phyloP scores from a whole-genome alignment of 2,888 invertebrate species.

The Drosophila demipolita region DNA sequence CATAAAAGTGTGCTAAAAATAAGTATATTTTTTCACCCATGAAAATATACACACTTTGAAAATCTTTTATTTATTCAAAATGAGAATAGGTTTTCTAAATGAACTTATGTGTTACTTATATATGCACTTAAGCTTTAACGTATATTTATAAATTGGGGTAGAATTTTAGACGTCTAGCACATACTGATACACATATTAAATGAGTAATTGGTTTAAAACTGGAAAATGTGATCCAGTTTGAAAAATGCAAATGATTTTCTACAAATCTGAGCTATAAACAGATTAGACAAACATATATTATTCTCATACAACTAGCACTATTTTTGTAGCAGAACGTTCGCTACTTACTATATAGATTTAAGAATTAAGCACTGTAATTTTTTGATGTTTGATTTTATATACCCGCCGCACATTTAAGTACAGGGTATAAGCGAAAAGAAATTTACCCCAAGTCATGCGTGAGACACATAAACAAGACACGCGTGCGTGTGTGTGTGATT shows the following conservation, averaged over 20 bases:
- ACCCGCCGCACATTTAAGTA: conserved; percentile 2
- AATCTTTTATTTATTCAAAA: not conserved
- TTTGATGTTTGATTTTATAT: not conserved
- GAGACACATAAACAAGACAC: conserved; percentile 72
- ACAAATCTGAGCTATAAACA: too few relatives aligned
- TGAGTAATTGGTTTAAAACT: not conserved
- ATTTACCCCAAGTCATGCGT: conserved; percentile 71
- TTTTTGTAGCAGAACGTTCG: too few relatives aligned
- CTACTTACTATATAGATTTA: too few relatives aligned
- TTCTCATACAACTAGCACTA: not conserved
- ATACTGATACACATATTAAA: not conserved
- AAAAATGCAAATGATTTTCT: not conserved
- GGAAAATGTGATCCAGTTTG: not conserved
- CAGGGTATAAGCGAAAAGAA: conserved; percentile 45
- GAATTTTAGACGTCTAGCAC: rapidly evolving
- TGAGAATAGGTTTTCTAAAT: not conserved
- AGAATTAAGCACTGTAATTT: not conserved
- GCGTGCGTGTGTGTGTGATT: conserved; percentile 22
- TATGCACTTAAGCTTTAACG: not conserved
- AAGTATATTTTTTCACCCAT: too few relatives aligned
- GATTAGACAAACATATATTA: not conserved
- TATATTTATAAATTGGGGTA: rapidly evolving
- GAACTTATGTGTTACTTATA: not conserved
- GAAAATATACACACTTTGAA: too few relatives aligned
- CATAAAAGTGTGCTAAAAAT: too few relatives aligned